Evolutionary conservation across 1,140 invertebrate species (phyloP).

Genomic region (Helicorthomorpha holstii): DNA sequence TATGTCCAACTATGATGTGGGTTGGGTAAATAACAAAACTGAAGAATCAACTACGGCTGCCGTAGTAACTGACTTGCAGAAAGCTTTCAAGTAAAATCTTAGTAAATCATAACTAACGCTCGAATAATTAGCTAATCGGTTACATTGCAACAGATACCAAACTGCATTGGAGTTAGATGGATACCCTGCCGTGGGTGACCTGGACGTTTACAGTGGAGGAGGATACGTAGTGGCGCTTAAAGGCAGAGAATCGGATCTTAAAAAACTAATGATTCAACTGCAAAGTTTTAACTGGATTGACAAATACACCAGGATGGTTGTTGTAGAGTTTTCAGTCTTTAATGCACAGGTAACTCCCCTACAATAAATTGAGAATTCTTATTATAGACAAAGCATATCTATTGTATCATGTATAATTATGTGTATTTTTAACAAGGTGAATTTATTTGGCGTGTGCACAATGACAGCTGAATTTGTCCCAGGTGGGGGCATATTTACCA

Average conservation of each 20-base stretch:
- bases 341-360: slow-evolving; percentile 28
- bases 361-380: background rate
- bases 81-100: background rate
- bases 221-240: slow-evolving; percentile 33
- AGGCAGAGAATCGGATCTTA: slow-evolving; percentile 24
- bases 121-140: background rate
- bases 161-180: slow-evolving; percentile 24
- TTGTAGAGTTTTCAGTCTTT: slow-evolving; percentile 38
- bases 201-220: slow-evolving; percentile 33
- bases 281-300: slow-evolving; percentile 34
- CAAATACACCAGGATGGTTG: slow-evolving; percentile 33
- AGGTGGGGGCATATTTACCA: slow-evolving; percentile 31
- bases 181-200: slow-evolving; percentile 28
- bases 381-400: background rate
- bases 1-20: background rate
- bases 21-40: background rate
- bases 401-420: background rate
- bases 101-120: background rate
- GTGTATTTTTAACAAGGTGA: slow-evolving; percentile 17
- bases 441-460: slow-evolving; percentile 32
- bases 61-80: no score
- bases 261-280: slow-evolving; percentile 22
- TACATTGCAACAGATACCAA: slow-evolving; percentile 14
- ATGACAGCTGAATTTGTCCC: slow-evolving; percentile 33
- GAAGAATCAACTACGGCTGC: background rate